Base-by-base conservation (phyloP, 2,113 vertebrate species). In the Corythornis cristatus region DNA sequence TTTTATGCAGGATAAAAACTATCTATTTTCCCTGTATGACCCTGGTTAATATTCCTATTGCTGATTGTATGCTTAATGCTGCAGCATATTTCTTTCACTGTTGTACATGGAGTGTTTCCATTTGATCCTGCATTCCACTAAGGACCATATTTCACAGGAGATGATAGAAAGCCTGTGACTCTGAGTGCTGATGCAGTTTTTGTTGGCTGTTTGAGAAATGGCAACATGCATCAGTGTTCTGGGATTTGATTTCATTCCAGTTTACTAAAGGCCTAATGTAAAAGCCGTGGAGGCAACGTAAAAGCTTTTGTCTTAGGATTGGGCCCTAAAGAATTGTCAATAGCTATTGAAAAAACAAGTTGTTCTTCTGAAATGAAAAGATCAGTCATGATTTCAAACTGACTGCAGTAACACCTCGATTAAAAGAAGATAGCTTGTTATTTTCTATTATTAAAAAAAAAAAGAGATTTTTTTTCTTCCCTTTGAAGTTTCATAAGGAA, bases 271-370 rank as follows among this genome's bases (percentile, higher is more conserved):
- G 77, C 31, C 66, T 92, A 45, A 66, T 70, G 53, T 62, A 76
- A 58, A 92, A 84, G 51, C 67, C 51, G 14, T 40, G 51, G 46
- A 87, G 40, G 75, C 57, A 77, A 83, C 2, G 4, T 71, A 71
- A 96, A 83, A 94, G 51, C 64, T 89, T 86, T 93, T 90, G 67
- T 75, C 5, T 83, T 89, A 74, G 84, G 43, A 92, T 48, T 90
- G 89, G 87, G 60, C 91, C 82, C 89, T 62, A 56, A 92, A 95
- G 89, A 94, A 93, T 94, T 91, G 84, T 46, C 84, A 77, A 19
- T 91, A 72, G 62, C 78, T 85, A 8, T 25, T 70, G 89, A 82
- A 85, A 90, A 89, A 56, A 3, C 5, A 0, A 16, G 35, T 57
- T 93, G 53, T 51, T 26, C 71, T 70, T 83, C 46, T 74, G 42